Percentiles rank a stretch among this genome's conserved stretches.
Conservation (phyloP, 2,797 vertebrate species). For the Thripadectes ignobilis region DNA sequence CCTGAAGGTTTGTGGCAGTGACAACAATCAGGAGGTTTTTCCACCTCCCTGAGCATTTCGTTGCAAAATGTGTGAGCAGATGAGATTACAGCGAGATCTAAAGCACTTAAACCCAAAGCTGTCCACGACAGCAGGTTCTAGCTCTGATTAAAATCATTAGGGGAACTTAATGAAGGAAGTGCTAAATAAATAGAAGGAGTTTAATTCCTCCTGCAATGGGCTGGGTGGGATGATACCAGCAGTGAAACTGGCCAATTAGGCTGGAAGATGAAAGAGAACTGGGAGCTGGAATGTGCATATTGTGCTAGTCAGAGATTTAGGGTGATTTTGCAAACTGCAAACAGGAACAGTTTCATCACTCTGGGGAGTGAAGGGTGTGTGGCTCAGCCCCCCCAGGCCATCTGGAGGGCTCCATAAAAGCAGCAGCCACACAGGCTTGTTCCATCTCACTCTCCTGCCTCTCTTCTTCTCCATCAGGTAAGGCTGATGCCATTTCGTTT, state of each 20-base stretch:
- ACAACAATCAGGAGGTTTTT: not conserved
- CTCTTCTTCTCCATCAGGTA: not conserved
- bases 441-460: not conserved
- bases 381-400: not conserved
- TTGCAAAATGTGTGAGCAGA: not conserved
- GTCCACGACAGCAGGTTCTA: not conserved
- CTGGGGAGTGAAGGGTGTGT: not conserved
- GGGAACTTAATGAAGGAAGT: conserved; percentile 3
- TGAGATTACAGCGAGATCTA: not conserved
- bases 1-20: not conserved
- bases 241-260: not conserved
- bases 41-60: not conserved
- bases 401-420: not conserved
- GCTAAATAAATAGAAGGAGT: not conserved
- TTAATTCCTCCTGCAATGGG: not conserved
- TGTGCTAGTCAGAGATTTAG: not conserved
- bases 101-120: not conserved
- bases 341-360: not conserved
- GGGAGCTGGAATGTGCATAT: conserved; percentile 39
- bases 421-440: accelerated
- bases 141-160: not conserved
- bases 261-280: conserved; percentile 28
- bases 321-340: conserved; percentile 33
- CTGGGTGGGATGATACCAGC: conserved; percentile 6
- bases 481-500: accelerated